A percentile compares a stretch with the other conserved stretches of the same genome.
phyloP scores from a whole-genome alignment of 92 coral and sea anemone genomes.

The Heliopora coerulea region DNA sequence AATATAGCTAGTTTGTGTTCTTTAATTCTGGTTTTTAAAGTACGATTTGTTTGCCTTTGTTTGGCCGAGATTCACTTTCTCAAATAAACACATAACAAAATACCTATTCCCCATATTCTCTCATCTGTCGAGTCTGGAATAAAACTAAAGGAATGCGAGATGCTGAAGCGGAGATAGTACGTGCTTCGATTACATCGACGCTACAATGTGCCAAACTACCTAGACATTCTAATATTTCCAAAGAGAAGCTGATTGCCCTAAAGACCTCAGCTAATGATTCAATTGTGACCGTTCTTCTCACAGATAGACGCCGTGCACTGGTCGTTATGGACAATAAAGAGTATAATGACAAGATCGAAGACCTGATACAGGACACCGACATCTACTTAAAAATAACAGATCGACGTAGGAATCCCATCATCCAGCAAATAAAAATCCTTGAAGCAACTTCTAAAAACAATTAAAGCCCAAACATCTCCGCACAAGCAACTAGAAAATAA shows the following conservation, averaged over 20 bases:
- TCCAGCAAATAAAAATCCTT: constrained; percentile 29
- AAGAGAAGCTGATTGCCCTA: not conserved
- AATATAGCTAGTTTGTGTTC: constrained; percentile 26
- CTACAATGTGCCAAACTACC: constrained; percentile 14
- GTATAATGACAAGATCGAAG: constrained; percentile 14
- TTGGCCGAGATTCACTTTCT: constrained; percentile 17
- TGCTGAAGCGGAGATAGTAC: constrained; percentile 5
- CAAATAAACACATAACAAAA: constrained; percentile 1
- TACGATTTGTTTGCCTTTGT: constrained; percentile 3
- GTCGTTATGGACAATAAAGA: constrained; percentile 44
- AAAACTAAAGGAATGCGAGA: constrained; percentile 7
- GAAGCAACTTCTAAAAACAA: not conserved
- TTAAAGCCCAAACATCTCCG: constrained; percentile 6
- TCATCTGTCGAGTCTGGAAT: constrained; percentile 5
- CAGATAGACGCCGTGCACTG: constrained; percentile 43
- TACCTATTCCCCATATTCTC: constrained; percentile 10
- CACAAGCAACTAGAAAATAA: constrained; percentile 1
- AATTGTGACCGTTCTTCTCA: constrained; percentile 30
- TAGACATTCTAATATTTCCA: not conserved
- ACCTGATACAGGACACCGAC: constrained; percentile 20
- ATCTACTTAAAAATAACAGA: constrained; percentile 31
- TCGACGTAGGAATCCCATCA: constrained; percentile 29
- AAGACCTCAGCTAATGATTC: constrained; percentile 7
- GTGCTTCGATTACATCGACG: constrained; percentile 26
- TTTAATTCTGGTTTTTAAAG: constrained; percentile 21